A percentile compares a stretch with the other conserved stretches of the same genome.
Evolutionary conservation across 2,113 vertebrate species (phyloP).

Genomic region (Rhagologus leucostigma): DNA sequence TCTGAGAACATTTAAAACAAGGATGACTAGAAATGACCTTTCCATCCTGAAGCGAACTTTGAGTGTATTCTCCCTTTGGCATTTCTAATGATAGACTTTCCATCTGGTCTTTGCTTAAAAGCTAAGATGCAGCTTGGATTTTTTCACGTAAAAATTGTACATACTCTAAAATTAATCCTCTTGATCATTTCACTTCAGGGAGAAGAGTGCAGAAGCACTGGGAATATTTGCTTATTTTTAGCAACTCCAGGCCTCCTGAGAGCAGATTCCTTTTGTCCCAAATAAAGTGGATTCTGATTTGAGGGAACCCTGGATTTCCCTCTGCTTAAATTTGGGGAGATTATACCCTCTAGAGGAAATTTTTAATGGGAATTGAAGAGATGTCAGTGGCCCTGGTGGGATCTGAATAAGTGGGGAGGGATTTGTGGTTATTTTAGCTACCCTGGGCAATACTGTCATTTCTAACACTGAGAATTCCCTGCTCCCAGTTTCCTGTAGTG

Average conservation of each 20-base stretch:
- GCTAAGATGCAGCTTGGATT: slow-evolving; percentile 7
- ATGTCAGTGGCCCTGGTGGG: not conserved
- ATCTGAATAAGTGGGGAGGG: not conserved
- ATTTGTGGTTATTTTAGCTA: not conserved
- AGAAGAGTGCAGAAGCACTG: not conserved
- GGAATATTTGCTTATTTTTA: slow-evolving; percentile 37
- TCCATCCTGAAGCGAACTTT: slow-evolving; percentile 42
- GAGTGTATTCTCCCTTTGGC: slow-evolving; percentile 54
- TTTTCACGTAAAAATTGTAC: slow-evolving; percentile 20
- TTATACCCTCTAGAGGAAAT: not conserved
- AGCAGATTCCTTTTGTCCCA: not conserved
- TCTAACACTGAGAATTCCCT: not conserved
- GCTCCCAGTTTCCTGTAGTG: not conserved
- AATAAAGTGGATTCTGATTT: not conserved
- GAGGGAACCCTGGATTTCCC: not conserved
- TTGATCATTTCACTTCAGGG: slow-evolving; percentile 45
- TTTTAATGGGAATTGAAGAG: not conserved
- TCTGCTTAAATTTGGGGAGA: not conserved
- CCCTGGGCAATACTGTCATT: not conserved
- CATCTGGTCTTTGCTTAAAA: slow-evolving; percentile 65
- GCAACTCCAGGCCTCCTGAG: not conserved
- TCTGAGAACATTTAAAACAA: slow-evolving; percentile 53
- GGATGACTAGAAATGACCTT: slow-evolving; percentile 66
- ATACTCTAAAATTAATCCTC: slow-evolving; percentile 46
- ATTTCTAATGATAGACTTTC: slow-evolving; percentile 66